Conservation (phyloP, 2,113 vertebrate genomes). For the Amia ocellicauda region DNA sequence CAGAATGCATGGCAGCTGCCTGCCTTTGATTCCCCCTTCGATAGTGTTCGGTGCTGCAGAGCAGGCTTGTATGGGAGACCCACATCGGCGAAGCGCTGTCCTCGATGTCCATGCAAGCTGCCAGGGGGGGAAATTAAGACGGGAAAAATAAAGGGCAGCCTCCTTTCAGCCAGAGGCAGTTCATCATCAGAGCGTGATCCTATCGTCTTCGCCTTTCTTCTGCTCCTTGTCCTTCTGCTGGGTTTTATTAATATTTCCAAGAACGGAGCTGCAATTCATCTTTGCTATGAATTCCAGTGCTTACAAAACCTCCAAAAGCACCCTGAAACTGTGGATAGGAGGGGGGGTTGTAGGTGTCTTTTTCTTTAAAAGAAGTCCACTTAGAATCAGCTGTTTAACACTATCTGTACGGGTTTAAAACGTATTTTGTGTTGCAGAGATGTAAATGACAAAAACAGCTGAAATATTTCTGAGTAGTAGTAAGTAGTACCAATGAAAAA, state of each 20-base stretch:
- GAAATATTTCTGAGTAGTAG: too few relatives aligned
- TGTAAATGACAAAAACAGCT: too few relatives aligned
- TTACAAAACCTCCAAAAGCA: constrained; percentile 51
- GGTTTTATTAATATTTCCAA: constrained; percentile 61
- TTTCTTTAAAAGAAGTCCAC: too few relatives aligned
- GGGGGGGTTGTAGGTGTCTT: constrained; percentile 44
- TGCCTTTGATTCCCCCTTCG: constrained; percentile 28
- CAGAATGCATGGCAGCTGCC: constrained; percentile 26
- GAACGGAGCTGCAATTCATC: constrained; percentile 57
- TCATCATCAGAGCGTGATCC: constrained; percentile 45
- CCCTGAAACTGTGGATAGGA: constrained; percentile 44
- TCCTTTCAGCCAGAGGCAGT: too few relatives aligned
- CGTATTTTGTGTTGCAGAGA: too few relatives aligned
- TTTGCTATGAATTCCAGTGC: constrained; percentile 58
- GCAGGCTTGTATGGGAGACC: constrained; percentile 8
- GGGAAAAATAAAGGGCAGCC: constrained; percentile 18
- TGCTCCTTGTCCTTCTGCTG: constrained; percentile 23
- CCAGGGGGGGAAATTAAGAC: neutral
- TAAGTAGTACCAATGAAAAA: too few relatives aligned
- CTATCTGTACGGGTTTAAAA: too few relatives aligned
- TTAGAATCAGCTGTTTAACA: too few relatives aligned
- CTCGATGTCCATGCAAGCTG: constrained; percentile 17
- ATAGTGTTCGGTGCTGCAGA: neutral
- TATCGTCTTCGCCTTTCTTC: constrained; percentile 38
- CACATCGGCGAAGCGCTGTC: constrained; percentile 1